phyloP scores from a whole-genome alignment of 2,888 invertebrate species.

The Cephus spinipes region DNA sequence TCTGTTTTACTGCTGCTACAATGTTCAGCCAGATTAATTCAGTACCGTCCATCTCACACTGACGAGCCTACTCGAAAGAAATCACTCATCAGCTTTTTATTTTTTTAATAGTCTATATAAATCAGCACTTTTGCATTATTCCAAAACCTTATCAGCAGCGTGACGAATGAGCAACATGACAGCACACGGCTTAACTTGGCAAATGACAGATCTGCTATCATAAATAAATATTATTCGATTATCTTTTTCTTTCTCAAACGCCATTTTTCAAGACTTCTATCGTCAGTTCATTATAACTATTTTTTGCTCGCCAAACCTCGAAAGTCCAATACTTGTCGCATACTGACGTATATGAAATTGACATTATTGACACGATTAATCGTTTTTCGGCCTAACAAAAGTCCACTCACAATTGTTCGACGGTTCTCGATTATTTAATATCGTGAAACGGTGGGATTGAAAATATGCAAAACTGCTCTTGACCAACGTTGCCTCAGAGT shows the following conservation, averaged over 20 bases:
- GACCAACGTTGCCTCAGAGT: constrained; percentile 4
- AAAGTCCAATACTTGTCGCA: background rate
- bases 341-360: background rate
- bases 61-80: constrained; percentile 36
- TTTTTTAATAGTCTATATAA: constrained; percentile 3
- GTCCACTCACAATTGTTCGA: background rate
- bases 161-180: background rate
- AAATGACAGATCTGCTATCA: background rate
- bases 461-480: background rate
- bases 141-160: background rate
- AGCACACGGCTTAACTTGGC: background rate
- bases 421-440: background rate
- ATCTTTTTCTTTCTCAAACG: background rate
- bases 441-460: background rate
- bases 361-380: background rate
- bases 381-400: background rate
- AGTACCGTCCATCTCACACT: constrained; percentile 62
- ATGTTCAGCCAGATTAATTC: constrained; percentile 56
- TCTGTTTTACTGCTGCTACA: constrained; percentile 55
- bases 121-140: constrained; percentile 8
- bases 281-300: background rate
- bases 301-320: background rate
- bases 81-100: constrained; percentile 14
- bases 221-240: background rate
- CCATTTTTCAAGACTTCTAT: background rate